phyloP scores from a whole-genome alignment of 2,888 invertebrate species.

The Agrotis puta region DNA sequence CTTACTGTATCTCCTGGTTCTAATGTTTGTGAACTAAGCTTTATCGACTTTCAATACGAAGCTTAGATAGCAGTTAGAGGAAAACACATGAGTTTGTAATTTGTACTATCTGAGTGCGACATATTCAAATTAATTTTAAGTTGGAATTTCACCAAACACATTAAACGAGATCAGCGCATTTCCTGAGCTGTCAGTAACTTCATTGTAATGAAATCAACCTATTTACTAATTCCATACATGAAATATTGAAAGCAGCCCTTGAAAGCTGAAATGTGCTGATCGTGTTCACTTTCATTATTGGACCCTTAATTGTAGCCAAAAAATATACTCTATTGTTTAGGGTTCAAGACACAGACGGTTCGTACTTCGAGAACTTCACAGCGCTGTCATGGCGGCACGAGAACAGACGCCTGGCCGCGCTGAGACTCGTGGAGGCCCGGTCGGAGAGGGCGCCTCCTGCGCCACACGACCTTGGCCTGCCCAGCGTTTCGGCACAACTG shows the following conservation, averaged over 20 bases:
- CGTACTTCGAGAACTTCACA: slow-evolving; percentile 98
- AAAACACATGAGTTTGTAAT: too few species aligned
- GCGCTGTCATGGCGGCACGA: slow-evolving; percentile 98
- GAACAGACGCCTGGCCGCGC: slow-evolving; percentile 95
- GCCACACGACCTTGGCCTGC: slow-evolving; percentile 93
- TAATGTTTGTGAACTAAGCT: neutral
- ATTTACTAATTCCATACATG: neutral
- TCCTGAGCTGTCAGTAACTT: neutral
- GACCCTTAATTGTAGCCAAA: neutral
- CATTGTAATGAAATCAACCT: neutral
- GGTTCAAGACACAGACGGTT: slow-evolving; percentile 98
- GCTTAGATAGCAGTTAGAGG: neutral
- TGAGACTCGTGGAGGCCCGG: slow-evolving; percentile 94
- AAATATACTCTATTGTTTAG: slow-evolving; percentile 85
- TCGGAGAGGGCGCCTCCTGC: slow-evolving; percentile 93
- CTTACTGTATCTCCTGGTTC: neutral
- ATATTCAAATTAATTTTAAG: neutral
- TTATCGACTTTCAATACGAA: neutral
- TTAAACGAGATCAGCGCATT: neutral
- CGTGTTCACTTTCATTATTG: neutral
- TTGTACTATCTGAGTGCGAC: neutral
- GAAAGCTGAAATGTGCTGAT: neutral
- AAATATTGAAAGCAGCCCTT: neutral
- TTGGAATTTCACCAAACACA: neutral
- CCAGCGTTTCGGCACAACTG: slow-evolving; percentile 94